phyloP scores from a whole-genome alignment of 2,113 vertebrate species.

The Illadopsis cleaveri region DNA sequence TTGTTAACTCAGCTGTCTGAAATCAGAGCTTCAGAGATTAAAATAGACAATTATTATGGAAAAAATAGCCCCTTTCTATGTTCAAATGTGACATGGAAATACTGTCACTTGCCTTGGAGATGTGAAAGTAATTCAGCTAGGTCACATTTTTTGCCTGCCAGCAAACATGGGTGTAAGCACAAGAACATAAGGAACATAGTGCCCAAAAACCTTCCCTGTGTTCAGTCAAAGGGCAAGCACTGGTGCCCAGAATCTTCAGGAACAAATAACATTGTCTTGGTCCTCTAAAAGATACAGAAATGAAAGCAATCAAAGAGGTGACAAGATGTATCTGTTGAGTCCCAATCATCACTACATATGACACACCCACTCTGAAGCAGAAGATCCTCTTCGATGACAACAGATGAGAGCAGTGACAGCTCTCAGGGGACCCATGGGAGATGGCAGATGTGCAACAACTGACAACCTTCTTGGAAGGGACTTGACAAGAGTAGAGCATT shows the following conservation, averaged over 20 bases:
- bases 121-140: neutral
- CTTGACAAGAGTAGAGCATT: slow-evolving; percentile 56
- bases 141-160: neutral
- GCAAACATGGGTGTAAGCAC: neutral
- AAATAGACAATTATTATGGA: neutral
- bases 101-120: neutral
- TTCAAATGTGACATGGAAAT: neutral
- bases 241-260: neutral
- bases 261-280: neutral
- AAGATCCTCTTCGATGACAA: slow-evolving; percentile 59
- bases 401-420: slow-evolving; percentile 49
- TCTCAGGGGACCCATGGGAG: slow-evolving; percentile 27
- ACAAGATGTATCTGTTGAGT: slow-evolving; percentile 33
- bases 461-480: slow-evolving; percentile 46
- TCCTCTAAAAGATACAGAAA: slow-evolving; percentile 17
- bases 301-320: slow-evolving; percentile 11
- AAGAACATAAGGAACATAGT: neutral
- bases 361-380: slow-evolving; percentile 46
- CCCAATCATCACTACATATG: slow-evolving; percentile 30
- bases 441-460: slow-evolving; percentile 41
- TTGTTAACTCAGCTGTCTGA: neutral
- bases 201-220: neutral
- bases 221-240: neutral
- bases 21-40: neutral
- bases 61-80: neutral